Base-by-base conservation (phyloP, 2,888 invertebrate species). In the Synergus laeviventris region DNA sequence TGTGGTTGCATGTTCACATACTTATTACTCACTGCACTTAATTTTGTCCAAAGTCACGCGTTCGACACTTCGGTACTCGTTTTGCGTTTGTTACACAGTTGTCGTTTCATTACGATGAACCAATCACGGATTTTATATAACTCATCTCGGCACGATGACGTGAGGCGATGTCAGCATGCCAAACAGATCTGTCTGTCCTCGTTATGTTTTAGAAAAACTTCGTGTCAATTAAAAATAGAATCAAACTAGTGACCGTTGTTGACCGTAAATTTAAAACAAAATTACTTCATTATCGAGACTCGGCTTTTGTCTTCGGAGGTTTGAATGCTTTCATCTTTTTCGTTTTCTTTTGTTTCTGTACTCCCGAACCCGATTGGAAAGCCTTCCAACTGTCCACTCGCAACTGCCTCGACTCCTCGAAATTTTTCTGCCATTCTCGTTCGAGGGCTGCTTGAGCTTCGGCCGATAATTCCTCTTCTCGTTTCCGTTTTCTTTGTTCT, bases 341-440 rank as follows among this genome's bases (percentile, higher is more conserved):
- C 79, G 93, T 94, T 87, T 96, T 94, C 90, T 96, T 96, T 82
- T 94, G 94, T 89, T 96, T 96, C 75, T 94, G 93, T 18, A 91
- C 89, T 64, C 93, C 94, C 5, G 88, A 86, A 54, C 90, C 91
- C 0, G 96, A 95, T 91, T 97, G 96, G 90, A 98, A 98, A 39
- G 94, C 95, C 87, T 97, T 97, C 98, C 98, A 98, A 90, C 97
- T 97, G 81, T 97, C 96, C 0, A 98, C 97, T 81, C 98, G 93
- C 86, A 95, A 97, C 92, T 98, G 97, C 81, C 97, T 93, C 61
- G 97, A 97, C 92, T 97, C 98, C 94, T 99, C 99, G 92, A 98
- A 99, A 92, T 99, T 99, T 90, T 98, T 98, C 83, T 98, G 97
- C 98, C 98, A 99, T 90, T 99, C 99, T 85, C 97, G 96, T 88